Conservation (phyloP, 1,140 invertebrate genomes). For the Leptinotarsa undecemlineata region DNA sequence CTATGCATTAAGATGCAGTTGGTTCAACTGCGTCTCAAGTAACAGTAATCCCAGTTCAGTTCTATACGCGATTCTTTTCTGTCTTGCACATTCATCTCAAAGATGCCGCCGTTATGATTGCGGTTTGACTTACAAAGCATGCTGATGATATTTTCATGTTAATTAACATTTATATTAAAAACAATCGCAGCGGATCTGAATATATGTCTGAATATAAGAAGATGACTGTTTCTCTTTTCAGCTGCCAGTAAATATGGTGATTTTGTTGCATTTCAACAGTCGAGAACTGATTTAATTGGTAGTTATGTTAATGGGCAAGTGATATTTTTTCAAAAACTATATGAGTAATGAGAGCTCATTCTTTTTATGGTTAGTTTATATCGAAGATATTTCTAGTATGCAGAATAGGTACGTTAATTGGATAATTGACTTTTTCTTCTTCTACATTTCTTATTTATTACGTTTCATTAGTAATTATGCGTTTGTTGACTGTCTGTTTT, state of each 20-base stretch:
- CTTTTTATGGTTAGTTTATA: neutral
- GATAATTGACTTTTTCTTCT: neutral
- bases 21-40: neutral
- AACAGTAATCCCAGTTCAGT: conserved; percentile 1
- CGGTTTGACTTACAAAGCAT: conserved; percentile 25
- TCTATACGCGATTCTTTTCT: neutral
- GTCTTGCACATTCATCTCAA: conserved; percentile 19
- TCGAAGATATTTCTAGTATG: neutral
- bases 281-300: neutral
- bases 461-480: too few species aligned
- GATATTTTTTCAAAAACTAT: neutral
- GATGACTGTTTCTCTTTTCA: neutral
- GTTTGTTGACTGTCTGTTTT: too few species aligned
- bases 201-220: conserved; percentile 17
- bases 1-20: too few species aligned
- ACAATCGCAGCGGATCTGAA: conserved; percentile 20
- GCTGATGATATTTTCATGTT: conserved; percentile 23
- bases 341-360: neutral
- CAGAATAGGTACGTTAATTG: neutral
- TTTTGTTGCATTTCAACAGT: conserved; percentile 11
- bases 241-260: neutral
- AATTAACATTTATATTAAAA: conserved; percentile 32
- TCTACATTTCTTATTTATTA: neutral
- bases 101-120: conserved; percentile 26
- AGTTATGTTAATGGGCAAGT: neutral